Conservation (phyloP, 2,113 vertebrate species). For the Sprattus sprattus region DNA sequence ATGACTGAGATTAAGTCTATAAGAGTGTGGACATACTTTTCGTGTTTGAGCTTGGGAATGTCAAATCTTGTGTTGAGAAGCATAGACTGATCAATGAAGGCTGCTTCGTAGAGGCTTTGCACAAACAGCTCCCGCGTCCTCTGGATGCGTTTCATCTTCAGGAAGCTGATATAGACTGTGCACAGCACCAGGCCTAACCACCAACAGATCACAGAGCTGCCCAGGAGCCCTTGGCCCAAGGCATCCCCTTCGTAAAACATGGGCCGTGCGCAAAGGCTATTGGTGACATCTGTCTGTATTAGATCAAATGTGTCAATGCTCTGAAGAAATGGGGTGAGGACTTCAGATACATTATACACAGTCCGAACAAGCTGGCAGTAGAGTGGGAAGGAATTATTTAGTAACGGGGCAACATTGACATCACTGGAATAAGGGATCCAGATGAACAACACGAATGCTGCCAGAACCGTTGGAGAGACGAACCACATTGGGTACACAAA, state of each 20-base stretch:
- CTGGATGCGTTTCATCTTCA: constrained; percentile 47
- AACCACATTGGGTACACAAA: constrained; percentile 44
- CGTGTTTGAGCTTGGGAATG: not conserved
- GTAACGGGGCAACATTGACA: not conserved
- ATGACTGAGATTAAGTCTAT: not conserved
- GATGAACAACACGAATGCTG: constrained; percentile 23
- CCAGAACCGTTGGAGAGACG: constrained; percentile 26
- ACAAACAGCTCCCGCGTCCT: constrained; percentile 55
- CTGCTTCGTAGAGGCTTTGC: constrained; percentile 49
- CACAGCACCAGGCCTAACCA: constrained; percentile 45
- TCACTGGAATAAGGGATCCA: not conserved
- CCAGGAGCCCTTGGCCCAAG: constrained; percentile 21
- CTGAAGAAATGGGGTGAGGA: not conserved
- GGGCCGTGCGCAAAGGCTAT: constrained; percentile 24
- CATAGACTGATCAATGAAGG: constrained; percentile 56
- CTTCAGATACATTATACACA: not conserved
- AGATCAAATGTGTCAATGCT: not conserved
- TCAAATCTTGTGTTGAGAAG: constrained; percentile 41
- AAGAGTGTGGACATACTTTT: not conserved
- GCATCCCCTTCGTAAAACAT: not conserved
- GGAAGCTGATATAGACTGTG: constrained; percentile 49
- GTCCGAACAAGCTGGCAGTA: not conserved
- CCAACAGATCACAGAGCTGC: constrained; percentile 36
- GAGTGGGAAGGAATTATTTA: not conserved
- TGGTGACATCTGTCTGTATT: constrained; percentile 31